Evolutionary conservation across 2,888 invertebrate species (phyloP).

Genomic region (Drosophila lacicola): DNA sequence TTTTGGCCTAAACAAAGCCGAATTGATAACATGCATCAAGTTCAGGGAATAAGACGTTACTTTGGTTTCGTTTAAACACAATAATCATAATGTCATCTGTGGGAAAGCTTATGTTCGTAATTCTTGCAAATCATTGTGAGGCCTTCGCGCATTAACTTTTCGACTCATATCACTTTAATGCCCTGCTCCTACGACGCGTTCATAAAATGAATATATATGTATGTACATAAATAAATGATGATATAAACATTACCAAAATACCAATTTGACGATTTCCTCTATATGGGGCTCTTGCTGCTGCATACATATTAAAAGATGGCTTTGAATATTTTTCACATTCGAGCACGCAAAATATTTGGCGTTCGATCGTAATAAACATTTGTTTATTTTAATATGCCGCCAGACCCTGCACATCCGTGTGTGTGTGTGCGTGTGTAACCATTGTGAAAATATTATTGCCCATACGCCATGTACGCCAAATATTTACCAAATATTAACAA

Average conservation of each 20-base stretch:
- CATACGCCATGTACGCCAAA: slow-evolving; percentile 77
- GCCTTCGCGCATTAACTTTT: slow-evolving; percentile 27
- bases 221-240: slow-evolving; percentile 42
- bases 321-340: slow-evolving; percentile 62
- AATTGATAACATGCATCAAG: slow-evolving; percentile 18
- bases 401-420: slow-evolving; percentile 60
- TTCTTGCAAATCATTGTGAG: slow-evolving; percentile 34
- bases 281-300: slow-evolving; percentile 33
- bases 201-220: slow-evolving; percentile 26
- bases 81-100: slow-evolving; percentile 29
- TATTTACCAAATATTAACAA: slow-evolving; percentile 81
- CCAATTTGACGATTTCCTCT: slow-evolving; percentile 70
- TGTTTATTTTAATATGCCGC: slow-evolving; percentile 70
- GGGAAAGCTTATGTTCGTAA: background rate
- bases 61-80: slow-evolving; percentile 1
- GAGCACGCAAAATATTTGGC: slow-evolving; percentile 15
- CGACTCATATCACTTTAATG: slow-evolving; percentile 31
- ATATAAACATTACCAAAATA: slow-evolving; percentile 71
- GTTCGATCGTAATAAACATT: slow-evolving; percentile 59
- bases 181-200: background rate
- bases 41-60: background rate
- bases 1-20: background rate
- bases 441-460: slow-evolving; percentile 74
- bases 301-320: slow-evolving; percentile 59
- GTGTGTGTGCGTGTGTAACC: slow-evolving; percentile 88